Conservation (phyloP, 2,888 invertebrate genomes). For the Rhingia rostrata region DNA sequence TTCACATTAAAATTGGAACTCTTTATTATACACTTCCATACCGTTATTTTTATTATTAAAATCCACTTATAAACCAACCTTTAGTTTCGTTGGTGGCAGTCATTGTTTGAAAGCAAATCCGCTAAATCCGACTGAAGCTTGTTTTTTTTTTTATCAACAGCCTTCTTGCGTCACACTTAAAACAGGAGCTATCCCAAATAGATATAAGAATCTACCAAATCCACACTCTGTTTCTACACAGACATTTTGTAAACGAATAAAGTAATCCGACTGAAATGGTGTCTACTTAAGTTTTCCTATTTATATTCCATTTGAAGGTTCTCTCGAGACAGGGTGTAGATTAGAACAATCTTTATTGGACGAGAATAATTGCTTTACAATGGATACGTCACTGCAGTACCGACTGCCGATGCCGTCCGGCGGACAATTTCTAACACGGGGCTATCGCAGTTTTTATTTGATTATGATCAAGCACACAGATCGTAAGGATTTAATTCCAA, state of each 20-base stretch:
- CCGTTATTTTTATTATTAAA: neutral
- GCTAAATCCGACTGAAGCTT: neutral
- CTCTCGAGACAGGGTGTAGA: neutral
- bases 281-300: neutral
- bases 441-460: neutral
- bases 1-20: neutral
- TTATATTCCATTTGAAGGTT: conserved; percentile 21
- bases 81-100: conserved; percentile 6
- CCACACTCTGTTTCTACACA: neutral
- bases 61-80: conserved; percentile 32
- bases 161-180: neutral
- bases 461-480: conserved; percentile 3
- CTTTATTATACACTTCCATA: neutral
- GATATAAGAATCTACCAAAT: neutral
- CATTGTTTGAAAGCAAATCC: conserved; percentile 4
- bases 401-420: neutral
- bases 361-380: conserved; percentile 30
- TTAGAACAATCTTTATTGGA: conserved; percentile 42
- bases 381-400: neutral
- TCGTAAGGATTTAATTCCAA: too few species aligned
- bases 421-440: conserved; percentile 2
- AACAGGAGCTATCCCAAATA: neutral
- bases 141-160: neutral
- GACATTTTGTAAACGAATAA: conserved; percentile 15
- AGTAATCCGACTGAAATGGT: conserved; percentile 37